Evolutionary conservation across 2,113 vertebrate genomes (phyloP), one percentile per base, ranked within the genome.

Genomic region (Acrocephalus kingi): DNA sequence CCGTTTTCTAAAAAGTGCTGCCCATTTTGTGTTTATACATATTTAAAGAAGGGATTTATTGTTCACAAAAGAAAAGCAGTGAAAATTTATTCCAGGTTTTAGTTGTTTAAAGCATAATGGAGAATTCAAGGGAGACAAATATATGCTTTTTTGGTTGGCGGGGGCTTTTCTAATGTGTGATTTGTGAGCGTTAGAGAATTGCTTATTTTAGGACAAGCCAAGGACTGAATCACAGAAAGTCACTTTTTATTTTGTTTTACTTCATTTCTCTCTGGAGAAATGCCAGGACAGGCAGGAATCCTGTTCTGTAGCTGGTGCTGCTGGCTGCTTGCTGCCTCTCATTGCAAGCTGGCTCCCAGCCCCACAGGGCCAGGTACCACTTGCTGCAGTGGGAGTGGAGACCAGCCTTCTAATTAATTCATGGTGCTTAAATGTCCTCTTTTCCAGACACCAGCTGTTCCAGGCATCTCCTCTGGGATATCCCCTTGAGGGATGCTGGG

Each of bases 381-480:
- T 16, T 0, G 2, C 58, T 1, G 3, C 3, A 22, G 83, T 6
- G 3, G 43, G 0, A 0, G 10, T 2, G 17, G 51, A 15, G 49
- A 28, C 15, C 66, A 30, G 66, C 52, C 23, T 74, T 33, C 77
- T 56, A 6, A 56, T 35, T 52, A 48, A 82, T 25, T 54, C 30
- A 15, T 3, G 21, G 8, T 15, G 61, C 56, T n/a, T 20, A 15
- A 81, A 23, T 14, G 35, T 17, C 66, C 73, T 63, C 5, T 0
- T 51, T 68, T 14, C 27, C 58, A 25, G 73, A 39, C 69, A 6
- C 33, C n/a, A 21, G 31, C 33, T 13, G 1, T 31, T 48, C 17
- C 69, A 54, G 48, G 41, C 0, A 5, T 0, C 72, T 69, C 41
- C 72, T 33, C 35, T 9, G 86, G 41, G 33, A n/a, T 15, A 16